phyloP scores from a whole-genome alignment of 2,888 invertebrate genomes.

The Kryphioiulus occultus region DNA sequence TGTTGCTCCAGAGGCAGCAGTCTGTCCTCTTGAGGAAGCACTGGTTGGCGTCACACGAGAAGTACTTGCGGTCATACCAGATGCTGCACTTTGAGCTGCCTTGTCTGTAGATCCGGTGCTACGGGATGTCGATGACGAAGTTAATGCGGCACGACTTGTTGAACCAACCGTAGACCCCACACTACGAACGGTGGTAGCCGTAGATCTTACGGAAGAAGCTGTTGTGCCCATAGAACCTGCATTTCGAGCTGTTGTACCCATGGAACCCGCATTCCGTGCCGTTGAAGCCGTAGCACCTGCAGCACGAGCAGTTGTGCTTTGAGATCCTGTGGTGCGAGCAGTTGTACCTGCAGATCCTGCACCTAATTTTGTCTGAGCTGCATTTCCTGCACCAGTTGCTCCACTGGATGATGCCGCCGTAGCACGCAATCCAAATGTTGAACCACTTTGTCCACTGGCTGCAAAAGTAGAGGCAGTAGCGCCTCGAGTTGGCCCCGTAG shows the following conservation, averaged over 20 bases:
- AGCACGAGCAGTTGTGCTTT: not conserved
- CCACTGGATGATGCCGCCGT: not conserved
- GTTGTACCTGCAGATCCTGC: not conserved
- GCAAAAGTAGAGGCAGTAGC: not conserved
- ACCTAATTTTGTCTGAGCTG: not conserved
- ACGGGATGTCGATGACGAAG: not conserved
- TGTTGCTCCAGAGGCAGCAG: not conserved
- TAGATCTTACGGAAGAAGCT: not conserved
- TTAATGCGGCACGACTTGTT: not conserved
- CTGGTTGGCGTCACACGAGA: not conserved
- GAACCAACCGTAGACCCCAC: not conserved
- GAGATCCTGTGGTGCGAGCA: not conserved
- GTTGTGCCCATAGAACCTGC: too few relatives aligned
- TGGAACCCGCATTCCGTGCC: not conserved
- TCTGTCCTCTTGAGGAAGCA: not conserved
- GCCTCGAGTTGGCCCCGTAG: not conserved
- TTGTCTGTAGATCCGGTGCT: not conserved
- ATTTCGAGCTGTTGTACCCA: too few relatives aligned
- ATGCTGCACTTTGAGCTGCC: not conserved
- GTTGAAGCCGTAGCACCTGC: not conserved
- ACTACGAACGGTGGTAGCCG: not conserved
- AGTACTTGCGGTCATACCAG: not conserved
- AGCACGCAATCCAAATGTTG: not conserved
- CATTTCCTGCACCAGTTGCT: not conserved
- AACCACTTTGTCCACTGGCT: not conserved